Evolutionary conservation across 2,797 vertebrate species (phyloP).

Genomic region (Tamandua tetradactyla): DNA sequence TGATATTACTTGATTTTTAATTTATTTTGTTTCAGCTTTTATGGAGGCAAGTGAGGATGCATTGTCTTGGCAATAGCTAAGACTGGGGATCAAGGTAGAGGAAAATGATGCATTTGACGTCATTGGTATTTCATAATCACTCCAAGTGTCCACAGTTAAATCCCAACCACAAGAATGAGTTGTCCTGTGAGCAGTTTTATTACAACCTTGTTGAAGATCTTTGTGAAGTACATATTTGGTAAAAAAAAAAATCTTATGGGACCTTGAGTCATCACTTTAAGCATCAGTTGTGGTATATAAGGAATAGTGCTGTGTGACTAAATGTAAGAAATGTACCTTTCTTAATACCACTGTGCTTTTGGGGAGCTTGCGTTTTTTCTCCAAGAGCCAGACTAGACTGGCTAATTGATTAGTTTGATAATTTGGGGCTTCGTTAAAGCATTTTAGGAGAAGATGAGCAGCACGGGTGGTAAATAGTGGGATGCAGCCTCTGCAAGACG

Average conservation of each 20-base stretch:
- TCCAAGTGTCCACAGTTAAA: background rate
- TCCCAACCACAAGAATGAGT: background rate
- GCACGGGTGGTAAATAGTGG: background rate
- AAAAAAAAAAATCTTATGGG: background rate
- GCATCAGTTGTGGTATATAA: background rate
- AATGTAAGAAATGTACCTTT: background rate
- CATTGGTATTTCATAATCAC: conserved; percentile 23
- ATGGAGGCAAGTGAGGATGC: conserved; percentile 23
- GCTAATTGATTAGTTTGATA: background rate
- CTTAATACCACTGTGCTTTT: background rate
- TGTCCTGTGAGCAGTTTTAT: background rate
- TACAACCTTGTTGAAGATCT: background rate
- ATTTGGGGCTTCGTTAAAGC: conserved; percentile 12
- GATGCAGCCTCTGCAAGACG: background rate
- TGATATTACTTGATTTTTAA: background rate
- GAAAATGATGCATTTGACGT: conserved; percentile 55
- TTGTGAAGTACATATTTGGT: background rate
- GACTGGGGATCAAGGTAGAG: conserved; percentile 5
- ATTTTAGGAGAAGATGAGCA: background rate
- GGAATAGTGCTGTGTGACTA: background rate
- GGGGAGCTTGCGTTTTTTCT: background rate
- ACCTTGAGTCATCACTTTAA: background rate
- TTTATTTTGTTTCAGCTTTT: conserved; percentile 46
- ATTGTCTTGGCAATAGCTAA: conserved; percentile 32
- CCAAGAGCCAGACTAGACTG: background rate